Percentiles rank a stretch among this genome's conserved stretches.
These are phyloP conservation scores for Glaucopsyche alexis DNA, from an alignment of 2,888 invertebrate species.

Conservation along the genomic window DNA sequence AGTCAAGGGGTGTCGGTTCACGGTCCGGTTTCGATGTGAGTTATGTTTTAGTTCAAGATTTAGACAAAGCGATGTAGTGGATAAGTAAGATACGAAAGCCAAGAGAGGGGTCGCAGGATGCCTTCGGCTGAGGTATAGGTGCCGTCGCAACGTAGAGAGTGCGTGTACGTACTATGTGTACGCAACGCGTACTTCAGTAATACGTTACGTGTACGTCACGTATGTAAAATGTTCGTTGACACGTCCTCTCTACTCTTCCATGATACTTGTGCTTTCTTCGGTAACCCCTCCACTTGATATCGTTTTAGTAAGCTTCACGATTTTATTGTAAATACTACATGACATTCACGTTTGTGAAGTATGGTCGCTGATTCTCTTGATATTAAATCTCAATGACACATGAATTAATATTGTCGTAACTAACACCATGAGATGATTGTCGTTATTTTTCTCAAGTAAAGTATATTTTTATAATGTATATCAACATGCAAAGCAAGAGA, in stretches of 20 bases:
- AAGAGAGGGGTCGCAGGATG: slow-evolving; percentile 58
- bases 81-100: slow-evolving; percentile 43
- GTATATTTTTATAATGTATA: background rate
- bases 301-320: slow-evolving; percentile 48
- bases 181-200: slow-evolving; percentile 37
- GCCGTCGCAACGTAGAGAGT: slow-evolving; percentile 51
- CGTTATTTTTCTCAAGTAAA: too few relatives aligned
- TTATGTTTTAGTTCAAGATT: slow-evolving; percentile 38
- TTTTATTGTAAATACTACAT: slow-evolving; percentile 33
- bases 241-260: slow-evolving; percentile 41
- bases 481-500: slow-evolving; percentile 1
- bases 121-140: slow-evolving; percentile 72
- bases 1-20: slow-evolving; percentile 11
- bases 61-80: slow-evolving; percentile 48
- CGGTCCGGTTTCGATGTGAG: slow-evolving; percentile 29
- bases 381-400: background rate
- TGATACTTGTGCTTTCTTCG: slow-evolving; percentile 52
- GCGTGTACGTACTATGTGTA: slow-evolving; percentile 41
- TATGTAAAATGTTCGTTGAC: slow-evolving; percentile 27
- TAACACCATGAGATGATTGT: background rate
- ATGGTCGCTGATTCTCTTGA: slow-evolving; percentile 12
- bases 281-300: slow-evolving; percentile 52
- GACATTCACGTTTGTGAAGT: background rate
- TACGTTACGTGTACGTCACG: slow-evolving; percentile 38
- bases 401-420: background rate